These are phyloP conservation scores for Polymixis lichenea DNA, from an alignment of 2,888 invertebrate genomes.

Conservation along the genomic window DNA sequence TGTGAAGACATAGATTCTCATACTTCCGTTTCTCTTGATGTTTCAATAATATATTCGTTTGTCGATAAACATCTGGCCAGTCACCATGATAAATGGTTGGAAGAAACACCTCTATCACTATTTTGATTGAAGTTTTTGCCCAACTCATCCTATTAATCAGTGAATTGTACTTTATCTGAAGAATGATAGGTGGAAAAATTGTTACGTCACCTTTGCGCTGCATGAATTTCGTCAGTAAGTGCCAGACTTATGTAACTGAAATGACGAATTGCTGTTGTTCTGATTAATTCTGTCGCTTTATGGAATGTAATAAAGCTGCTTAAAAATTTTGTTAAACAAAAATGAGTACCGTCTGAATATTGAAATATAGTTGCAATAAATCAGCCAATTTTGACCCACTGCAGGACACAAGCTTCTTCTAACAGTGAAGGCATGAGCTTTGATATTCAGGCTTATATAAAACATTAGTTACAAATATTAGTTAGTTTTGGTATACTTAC, in stretches of 20 bases:
- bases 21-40: background rate
- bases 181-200: constrained; percentile 11
- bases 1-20: background rate
- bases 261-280: background rate
- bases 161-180: constrained; percentile 13
- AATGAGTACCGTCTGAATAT: background rate
- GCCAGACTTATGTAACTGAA: background rate
- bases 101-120: constrained; percentile 11
- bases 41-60: background rate
- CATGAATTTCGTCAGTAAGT: background rate
- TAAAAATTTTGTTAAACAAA: background rate
- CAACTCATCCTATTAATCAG: constrained; percentile 32
- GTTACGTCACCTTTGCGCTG: background rate
- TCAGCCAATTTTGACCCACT: background rate
- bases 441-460: background rate
- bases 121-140: constrained; percentile 23
- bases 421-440: background rate
- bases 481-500: background rate
- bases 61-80: background rate
- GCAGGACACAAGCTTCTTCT: background rate
- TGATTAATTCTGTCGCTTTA: background rate
- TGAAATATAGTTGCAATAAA: background rate
- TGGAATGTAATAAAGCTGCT: background rate
- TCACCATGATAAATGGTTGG: constrained; percentile 13
- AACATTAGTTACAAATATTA: background rate